Conservation (phyloP, 2,797 vertebrate species). For the Lagodon rhomboides region DNA sequence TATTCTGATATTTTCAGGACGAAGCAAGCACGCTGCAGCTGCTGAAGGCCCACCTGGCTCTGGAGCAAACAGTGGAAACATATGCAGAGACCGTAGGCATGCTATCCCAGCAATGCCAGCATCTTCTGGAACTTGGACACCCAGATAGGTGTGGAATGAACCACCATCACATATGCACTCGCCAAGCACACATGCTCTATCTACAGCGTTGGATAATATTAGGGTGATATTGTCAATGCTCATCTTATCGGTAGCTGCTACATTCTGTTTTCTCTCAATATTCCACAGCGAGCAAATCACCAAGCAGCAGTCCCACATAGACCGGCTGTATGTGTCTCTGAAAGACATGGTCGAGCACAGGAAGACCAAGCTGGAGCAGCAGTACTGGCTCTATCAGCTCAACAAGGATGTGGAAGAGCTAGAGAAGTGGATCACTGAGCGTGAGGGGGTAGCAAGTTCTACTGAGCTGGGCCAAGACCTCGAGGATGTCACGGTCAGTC, state of each 20-base stretch:
- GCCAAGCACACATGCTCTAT: constrained; percentile 5
- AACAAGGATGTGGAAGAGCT: constrained; percentile 94
- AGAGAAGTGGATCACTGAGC: constrained; percentile 96
- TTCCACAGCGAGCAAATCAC: constrained; percentile 89
- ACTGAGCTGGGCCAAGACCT: constrained; percentile 95
- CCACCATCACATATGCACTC: not conserved
- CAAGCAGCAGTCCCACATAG: constrained; percentile 94
- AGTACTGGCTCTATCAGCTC: constrained; percentile 95
- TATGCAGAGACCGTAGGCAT: constrained; percentile 92
- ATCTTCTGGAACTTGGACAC: constrained; percentile 90
- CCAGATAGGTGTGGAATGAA: constrained; percentile 89
- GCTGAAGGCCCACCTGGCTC: constrained; percentile 91
- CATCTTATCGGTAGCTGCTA: not conserved
- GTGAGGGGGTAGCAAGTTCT: constrained; percentile 93
- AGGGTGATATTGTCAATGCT: not conserved
- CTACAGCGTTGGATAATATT: not conserved
- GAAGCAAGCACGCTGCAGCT: constrained; percentile 92
- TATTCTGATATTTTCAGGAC: constrained; percentile 80
- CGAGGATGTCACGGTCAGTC: constrained; percentile 93
- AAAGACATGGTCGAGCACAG: constrained; percentile 95
- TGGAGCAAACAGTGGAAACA: constrained; percentile 94
- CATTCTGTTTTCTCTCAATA: constrained; percentile 1
- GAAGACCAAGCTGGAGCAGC: constrained; percentile 92
- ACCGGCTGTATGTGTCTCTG: constrained; percentile 93
- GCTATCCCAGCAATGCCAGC: constrained; percentile 91